Percentiles rank a stretch among this genome's conserved stretches.
These are phyloP conservation scores for Neodiprion pinetum DNA, from an alignment of 1,140 invertebrate species.

Conservation along the genomic window DNA sequence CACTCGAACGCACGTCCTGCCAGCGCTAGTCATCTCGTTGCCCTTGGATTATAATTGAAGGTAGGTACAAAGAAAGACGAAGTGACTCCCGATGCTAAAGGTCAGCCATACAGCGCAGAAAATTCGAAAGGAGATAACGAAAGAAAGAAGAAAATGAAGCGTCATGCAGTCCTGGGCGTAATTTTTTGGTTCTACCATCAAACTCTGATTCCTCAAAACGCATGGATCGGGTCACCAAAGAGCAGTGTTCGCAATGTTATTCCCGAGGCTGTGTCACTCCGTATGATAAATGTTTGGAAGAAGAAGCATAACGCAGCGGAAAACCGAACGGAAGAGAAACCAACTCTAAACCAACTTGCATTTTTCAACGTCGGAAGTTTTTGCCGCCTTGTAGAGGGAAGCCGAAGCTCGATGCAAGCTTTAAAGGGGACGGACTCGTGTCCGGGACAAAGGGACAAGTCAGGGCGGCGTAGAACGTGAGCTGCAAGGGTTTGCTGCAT, in stretches of 20 bases:
- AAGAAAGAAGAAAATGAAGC: neutral
- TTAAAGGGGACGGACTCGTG: slow-evolving; percentile 16
- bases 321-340: slow-evolving; percentile 4
- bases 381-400: slow-evolving; percentile 2
- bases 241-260: neutral
- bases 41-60: neutral
- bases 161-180: neutral
- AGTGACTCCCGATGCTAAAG: neutral
- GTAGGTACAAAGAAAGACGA: neutral
- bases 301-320: neutral
- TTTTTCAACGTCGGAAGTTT: slow-evolving; percentile 20
- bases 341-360: slow-evolving; percentile 13
- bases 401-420: slow-evolving; percentile 11
- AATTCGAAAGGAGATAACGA: neutral
- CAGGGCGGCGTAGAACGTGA: neutral
- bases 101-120: neutral
- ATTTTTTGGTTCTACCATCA: neutral
- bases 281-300: neutral
- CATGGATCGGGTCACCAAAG: neutral
- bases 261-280: neutral
- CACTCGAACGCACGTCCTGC: slow-evolving; percentile 4
- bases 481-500: neutral
- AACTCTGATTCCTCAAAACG: no score
- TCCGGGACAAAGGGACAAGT: neutral
- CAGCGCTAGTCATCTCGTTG: neutral